Evolutionary conservation across 2,113 vertebrate species (phyloP), one percentile per base, ranked within the genome.

Genomic region (Scatophagus argus): DNA sequence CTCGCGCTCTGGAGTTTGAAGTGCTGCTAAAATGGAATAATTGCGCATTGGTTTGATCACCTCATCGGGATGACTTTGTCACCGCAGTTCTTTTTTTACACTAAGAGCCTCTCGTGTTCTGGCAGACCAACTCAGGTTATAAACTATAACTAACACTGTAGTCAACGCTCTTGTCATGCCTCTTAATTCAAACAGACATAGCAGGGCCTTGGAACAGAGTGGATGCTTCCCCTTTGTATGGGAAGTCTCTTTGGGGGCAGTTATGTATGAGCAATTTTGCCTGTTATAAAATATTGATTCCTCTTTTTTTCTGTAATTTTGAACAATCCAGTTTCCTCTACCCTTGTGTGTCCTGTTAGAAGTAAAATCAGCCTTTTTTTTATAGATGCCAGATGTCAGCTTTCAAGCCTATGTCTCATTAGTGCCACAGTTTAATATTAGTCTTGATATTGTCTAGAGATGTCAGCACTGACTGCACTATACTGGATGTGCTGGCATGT

Each of bases 201-300:
- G 63, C 59, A 49, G 63, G 46, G 52, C 41, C 51, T 12, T 49
- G 39, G 51, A 79, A 49, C 65, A 70, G 67, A 88, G 49, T 10
- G 17, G 43, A 62, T 60, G 23, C 39, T 62, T 60, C 62, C 65
- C 23, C 36, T 79, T 73, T 81, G 41, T 54, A 72, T 29, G 47
- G 41, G 67, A 72, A 85, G 58, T 85, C 83, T 89, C 88, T 31
- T 17, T 38, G 81, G 83, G 83, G 87, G 83, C 79, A 84, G 86
- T 90, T 90, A 91, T 70, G 46, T 25, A 71, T 43, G 66, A 75
- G 61, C 65, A 76, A 34, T 60, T 43, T 81, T 74, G 29, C 63
- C 56, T 77, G 39, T 82, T 73, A 62, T 88, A 63, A 87, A 88
- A 89, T 82, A 88, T 89, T 65, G 29, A 89, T 84, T 77, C 4